Percentiles rank a stretch among this genome's conserved stretches.
Evolutionary conservation across 2,113 vertebrate species (phyloP).

Genomic region (Mustela lutreola): DNA sequence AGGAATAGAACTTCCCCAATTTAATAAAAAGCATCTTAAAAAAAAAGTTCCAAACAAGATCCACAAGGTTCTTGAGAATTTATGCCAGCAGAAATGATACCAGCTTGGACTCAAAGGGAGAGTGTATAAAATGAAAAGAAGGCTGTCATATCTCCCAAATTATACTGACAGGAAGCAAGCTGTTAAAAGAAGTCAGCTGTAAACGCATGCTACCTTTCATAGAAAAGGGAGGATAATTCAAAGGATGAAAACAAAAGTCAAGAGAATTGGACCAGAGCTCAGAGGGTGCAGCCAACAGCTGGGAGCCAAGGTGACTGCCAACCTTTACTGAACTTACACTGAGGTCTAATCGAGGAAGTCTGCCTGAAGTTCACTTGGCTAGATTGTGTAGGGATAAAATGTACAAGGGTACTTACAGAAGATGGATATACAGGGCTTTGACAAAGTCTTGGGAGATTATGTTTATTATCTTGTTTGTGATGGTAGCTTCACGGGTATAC

Average conservation of each 20-base stretch:
- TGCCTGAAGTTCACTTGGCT: neutral
- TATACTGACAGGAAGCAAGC: neutral
- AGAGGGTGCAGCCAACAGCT: neutral
- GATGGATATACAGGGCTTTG: neutral
- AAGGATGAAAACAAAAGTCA: neutral
- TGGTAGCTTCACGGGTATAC: neutral
- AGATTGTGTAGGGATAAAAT: neutral
- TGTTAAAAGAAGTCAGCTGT: neutral
- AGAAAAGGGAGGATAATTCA: neutral
- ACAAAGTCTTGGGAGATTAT: neutral
- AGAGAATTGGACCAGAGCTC: neutral
- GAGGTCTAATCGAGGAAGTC: neutral
- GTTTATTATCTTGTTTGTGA: constrained; percentile 3
- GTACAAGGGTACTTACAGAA: neutral
- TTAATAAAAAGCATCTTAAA: neutral
- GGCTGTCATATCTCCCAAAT: neutral
- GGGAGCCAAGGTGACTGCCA: neutral
- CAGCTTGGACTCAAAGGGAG: neutral
- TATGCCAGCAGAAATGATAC: neutral
- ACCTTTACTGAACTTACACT: neutral
- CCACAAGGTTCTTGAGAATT: neutral
- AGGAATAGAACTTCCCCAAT: neutral
- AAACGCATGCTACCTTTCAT: neutral
- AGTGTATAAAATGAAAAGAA: neutral
- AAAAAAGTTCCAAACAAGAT: neutral